Evolutionary conservation across 1,140 invertebrate genomes (phyloP), one percentile per base, ranked within the genome.

Genomic region (Papilio polytes): DNA sequence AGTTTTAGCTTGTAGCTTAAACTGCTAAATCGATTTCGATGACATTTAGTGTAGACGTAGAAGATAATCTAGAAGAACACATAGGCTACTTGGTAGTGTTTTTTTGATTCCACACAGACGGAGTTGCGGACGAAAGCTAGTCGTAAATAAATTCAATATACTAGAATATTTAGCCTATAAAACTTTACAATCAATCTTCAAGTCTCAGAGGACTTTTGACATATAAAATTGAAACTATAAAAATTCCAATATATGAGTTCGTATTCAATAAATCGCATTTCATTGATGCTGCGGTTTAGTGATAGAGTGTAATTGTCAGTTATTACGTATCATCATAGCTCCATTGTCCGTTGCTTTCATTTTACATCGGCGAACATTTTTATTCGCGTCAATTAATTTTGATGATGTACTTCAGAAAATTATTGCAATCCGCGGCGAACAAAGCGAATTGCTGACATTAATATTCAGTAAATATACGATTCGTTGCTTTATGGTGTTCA

Each of bases 311-410:
- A 81, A 85, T 85, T 85, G 46, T 77, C 86, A 79, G 80, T 82
- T 80, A 85, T 87, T 85, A 85, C 56, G 59, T 44, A 36, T 46
- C 70, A 86, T 85, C 81, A 81, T 48, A 26, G 59, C 31, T 41
- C 81, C 44, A 83, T 83, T 82, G 80, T 83, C 48, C 59, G 76
- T 80, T 59, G 76, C 41, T 74, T 59, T 78, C 76, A 53, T 78
- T 56, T 78, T 59, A 44, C 22, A 63, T 78, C 18, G 41, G 9
- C 31, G 74, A 15, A 53, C 74, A 76, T 26, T 76, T 63, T 78
- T 63, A 63, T 66, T 22, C 77, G 77, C 59, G 31, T 78, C 77
- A 78, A 78, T 78, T 78, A 78, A 78, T 78, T 78, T 63, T 66
- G 77, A 78, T 78, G 26, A 66, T 78, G 56, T 46, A 63, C 77